Percentiles rank a stretch among this genome's conserved stretches.
Evolutionary conservation across 1,140 invertebrate genomes (phyloP).

Genomic region (Cheumatopsyche charites): DNA sequence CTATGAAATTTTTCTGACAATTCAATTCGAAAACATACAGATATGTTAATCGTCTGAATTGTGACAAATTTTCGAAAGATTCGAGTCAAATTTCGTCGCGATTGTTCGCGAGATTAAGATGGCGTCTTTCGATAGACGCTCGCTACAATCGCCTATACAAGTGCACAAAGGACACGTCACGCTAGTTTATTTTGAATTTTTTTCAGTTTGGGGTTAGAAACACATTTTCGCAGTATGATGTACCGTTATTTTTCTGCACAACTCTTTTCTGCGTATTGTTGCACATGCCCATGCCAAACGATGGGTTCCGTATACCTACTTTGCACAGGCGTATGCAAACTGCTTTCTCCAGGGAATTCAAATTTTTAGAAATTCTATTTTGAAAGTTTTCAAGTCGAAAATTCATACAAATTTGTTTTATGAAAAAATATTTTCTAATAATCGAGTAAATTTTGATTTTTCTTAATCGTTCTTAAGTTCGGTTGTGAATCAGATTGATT

Average conservation of each 20-base stretch:
- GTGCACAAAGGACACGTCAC: conserved; percentile 42
- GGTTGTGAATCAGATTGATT: no score
- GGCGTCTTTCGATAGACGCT: conserved; percentile 37
- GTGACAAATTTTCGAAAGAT: no score
- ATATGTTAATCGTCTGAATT: no score
- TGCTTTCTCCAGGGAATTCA: background rate
- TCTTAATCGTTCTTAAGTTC: no score
- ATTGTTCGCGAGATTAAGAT: conserved; percentile 46
- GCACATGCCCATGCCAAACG: conserved; percentile 26
- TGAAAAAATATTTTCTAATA: no score
- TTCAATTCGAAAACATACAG: no score
- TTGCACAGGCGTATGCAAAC: conserved; percentile 6
- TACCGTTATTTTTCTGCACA: conserved; percentile 43
- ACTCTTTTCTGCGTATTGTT: conserved; percentile 41
- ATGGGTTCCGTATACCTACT: conserved; percentile 10
- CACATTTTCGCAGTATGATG: conserved; percentile 15
- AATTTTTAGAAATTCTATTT: background rate
- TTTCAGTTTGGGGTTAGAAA: background rate
- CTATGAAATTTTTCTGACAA: no score
- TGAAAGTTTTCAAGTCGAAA: no score
- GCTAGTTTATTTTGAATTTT: conserved; percentile 39
- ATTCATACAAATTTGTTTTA: no score
- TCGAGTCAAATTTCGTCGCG: conserved; percentile 45
- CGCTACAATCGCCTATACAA: conserved; percentile 16
- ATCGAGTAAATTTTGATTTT: no score